A percentile compares a stretch with the other conserved stretches of the same genome.
Evolutionary conservation across 2,797 vertebrate genomes (phyloP).

Genomic region (Crypturellus tataupa): DNA sequence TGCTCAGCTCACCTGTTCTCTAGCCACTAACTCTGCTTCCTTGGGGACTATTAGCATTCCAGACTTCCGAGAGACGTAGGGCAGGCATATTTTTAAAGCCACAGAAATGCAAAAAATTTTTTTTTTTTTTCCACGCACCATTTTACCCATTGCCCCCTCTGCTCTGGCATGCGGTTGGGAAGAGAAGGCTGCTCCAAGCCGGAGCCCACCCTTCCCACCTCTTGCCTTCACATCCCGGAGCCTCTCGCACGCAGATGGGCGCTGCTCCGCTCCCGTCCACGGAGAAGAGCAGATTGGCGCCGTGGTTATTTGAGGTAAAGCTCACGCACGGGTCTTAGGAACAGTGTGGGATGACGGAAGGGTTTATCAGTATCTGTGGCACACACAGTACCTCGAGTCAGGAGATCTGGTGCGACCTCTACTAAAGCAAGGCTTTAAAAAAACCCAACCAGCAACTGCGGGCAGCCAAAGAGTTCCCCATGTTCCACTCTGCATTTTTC

Average conservation of each 20-base stretch:
- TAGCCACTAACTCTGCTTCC: not conserved
- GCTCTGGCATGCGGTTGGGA: not conserved
- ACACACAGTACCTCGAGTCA: not conserved
- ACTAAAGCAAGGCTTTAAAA: not conserved
- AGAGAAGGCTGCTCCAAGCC: not conserved
- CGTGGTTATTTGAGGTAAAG: not conserved
- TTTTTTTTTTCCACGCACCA: not conserved
- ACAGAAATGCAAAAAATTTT: constrained; percentile 32
- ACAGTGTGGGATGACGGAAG: not conserved
- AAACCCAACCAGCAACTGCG: rapidly evolving
- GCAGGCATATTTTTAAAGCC: not conserved
- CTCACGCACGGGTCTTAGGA: not conserved
- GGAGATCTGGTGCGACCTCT: not conserved
- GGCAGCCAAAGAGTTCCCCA: not conserved
- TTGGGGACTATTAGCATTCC: not conserved
- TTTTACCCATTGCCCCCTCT: not conserved
- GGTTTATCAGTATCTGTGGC: not conserved
- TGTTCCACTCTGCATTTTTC: not conserved
- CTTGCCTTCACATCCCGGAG: not conserved
- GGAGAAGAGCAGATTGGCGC: not conserved
- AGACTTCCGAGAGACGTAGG: not conserved
- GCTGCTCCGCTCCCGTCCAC: rapidly evolving
- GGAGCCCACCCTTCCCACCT: not conserved
- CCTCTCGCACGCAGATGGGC: not conserved
- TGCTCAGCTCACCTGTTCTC: not conserved